Evolutionary conservation across 2,888 invertebrate species (phyloP).

Genomic region (Melanostoma scalare): DNA sequence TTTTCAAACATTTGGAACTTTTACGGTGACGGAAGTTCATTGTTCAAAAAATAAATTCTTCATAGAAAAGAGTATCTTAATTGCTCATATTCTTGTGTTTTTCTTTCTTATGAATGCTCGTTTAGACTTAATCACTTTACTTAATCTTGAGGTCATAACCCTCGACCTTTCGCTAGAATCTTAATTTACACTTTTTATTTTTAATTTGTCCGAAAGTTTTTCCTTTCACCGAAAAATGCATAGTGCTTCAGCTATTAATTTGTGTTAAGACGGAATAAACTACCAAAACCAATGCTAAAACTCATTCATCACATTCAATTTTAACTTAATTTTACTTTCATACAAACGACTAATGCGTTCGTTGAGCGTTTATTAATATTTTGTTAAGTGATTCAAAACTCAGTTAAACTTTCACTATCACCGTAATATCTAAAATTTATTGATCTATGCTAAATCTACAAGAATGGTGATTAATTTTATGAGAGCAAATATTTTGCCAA

Average conservation of each 20-base stretch:
- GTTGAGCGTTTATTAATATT: conserved; percentile 25
- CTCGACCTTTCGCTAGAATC: too few relatives aligned
- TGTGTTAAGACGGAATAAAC: conserved; percentile 28
- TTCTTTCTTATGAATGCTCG: too few relatives aligned
- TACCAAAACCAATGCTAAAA: conserved; percentile 34
- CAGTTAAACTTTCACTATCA: conserved; percentile 66
- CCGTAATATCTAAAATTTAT: conserved; percentile 65
- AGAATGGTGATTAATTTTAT: conserved; percentile 11
- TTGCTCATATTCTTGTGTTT: too few relatives aligned
- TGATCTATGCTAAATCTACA: conserved; percentile 44
- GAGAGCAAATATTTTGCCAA: conserved; percentile 3
- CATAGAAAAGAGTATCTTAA: too few relatives aligned
- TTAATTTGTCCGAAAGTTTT: conserved; percentile 11
- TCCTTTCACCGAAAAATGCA: conserved; percentile 52
- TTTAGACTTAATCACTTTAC: too few relatives aligned
- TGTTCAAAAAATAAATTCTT: too few relatives aligned
- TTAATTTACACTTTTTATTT: too few relatives aligned
- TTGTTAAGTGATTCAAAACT: conserved; percentile 53
- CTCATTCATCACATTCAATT: conserved; percentile 61
- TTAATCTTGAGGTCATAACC: too few relatives aligned
- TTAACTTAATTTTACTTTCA: conserved; percentile 63
- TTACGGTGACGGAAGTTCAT: too few relatives aligned
- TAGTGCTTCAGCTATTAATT: conserved; percentile 52
- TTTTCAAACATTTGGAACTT: too few relatives aligned
- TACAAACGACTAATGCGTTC: conserved; percentile 13